Percentiles rank a stretch among this genome's conserved stretches.
phyloP scores from a whole-genome alignment of 2,888 invertebrate species.

The Unio delphinus region DNA sequence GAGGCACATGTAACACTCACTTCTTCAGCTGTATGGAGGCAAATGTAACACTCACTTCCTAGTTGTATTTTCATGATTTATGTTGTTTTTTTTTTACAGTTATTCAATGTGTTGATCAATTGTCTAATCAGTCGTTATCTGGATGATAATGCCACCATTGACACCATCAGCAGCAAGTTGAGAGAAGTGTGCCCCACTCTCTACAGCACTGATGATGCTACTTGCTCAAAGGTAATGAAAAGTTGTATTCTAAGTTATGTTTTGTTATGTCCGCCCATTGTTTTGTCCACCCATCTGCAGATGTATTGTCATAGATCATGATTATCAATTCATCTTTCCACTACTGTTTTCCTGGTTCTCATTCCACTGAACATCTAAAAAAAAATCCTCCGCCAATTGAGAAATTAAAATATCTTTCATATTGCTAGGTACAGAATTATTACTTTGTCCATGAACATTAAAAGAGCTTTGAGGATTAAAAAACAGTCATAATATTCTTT shows the following conservation, averaged over 20 bases:
- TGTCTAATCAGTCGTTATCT: conserved; percentile 92
- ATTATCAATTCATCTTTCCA: too few species aligned
- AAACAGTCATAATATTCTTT: too few species aligned
- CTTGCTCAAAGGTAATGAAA: conserved; percentile 87
- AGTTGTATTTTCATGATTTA: not conserved
- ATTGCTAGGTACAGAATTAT: too few species aligned
- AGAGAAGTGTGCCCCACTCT: conserved; percentile 93
- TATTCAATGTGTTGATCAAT: conserved; percentile 81
- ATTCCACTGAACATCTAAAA: too few species aligned
- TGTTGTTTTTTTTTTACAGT: conserved; percentile 42
- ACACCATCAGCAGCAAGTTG: conserved; percentile 88
- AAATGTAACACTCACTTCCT: not conserved
- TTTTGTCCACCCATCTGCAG: too few species aligned
- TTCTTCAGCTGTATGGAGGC: not conserved
- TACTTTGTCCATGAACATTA: too few species aligned
- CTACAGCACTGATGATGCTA: conserved; percentile 95
- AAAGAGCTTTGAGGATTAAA: too few species aligned
- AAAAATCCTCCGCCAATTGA: too few species aligned
- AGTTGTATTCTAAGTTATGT: not conserved
- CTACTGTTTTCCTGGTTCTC: too few species aligned
- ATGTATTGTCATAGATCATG: too few species aligned
- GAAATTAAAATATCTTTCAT: too few species aligned
- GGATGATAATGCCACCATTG: conserved; percentile 94
- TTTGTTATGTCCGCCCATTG: not conserved
- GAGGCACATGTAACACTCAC: not conserved